These are phyloP conservation scores for Dicrurus megarhynchus DNA, from an alignment of 2,113 vertebrate genomes.

Conservation along the genomic window DNA sequence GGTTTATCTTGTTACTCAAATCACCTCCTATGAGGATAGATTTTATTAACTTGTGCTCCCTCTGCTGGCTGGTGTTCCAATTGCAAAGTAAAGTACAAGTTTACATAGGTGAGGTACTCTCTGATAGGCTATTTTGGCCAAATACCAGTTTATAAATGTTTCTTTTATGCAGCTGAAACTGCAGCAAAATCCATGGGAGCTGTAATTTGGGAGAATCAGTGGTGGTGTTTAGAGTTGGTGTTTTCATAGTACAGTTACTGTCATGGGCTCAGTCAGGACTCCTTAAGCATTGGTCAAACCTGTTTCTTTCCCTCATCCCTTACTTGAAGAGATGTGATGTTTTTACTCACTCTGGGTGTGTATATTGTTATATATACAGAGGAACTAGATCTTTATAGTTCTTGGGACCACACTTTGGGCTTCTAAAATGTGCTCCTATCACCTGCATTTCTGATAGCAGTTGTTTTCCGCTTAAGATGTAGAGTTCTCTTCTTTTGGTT, in stretches of 20 bases:
- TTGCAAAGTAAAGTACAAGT: neutral
- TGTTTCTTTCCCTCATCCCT: neutral
- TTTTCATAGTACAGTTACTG: neutral
- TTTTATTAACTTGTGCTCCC: conserved; percentile 61
- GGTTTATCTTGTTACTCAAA: neutral
- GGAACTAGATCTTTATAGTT: neutral
- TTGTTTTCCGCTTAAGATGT: neutral
- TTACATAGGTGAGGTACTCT: accelerated
- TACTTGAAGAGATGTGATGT: neutral
- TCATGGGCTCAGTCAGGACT: neutral
- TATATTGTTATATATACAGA: neutral
- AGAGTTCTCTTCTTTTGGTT: neutral
- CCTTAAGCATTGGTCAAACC: neutral
- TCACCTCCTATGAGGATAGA: neutral
- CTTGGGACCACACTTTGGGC: neutral
- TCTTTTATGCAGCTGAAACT: neutral
- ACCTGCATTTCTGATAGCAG: neutral
- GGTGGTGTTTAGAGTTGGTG: neutral
- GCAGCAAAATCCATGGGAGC: accelerated
- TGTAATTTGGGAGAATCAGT: neutral
- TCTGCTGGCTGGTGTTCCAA: conserved; percentile 60
- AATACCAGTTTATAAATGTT: neutral
- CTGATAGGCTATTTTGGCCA: neutral
- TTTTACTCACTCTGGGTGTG: neutral
- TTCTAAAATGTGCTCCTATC: neutral